Evolutionary conservation across 2,888 invertebrate genomes (phyloP).

Genomic region (Leptopilina syphax): DNA sequence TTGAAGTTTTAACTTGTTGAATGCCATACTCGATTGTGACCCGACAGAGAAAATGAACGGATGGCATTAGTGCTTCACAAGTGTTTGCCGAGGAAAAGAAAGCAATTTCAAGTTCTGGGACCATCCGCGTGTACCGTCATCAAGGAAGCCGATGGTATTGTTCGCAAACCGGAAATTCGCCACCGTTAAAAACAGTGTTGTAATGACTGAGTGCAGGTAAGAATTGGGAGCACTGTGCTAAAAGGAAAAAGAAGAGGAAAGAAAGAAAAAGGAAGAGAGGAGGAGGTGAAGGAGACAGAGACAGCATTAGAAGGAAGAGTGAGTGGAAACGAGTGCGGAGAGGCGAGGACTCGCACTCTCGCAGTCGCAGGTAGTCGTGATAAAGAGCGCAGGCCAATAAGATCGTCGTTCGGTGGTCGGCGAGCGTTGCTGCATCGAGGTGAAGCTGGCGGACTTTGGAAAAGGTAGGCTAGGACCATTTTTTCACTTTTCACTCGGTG

Average conservation of each 20-base stretch:
- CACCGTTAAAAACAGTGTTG: background rate
- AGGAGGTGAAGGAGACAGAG: slow-evolving; percentile 15
- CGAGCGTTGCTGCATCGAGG: slow-evolving; percentile 45
- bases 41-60: background rate
- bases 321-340: slow-evolving; percentile 14
- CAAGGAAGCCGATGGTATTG: slow-evolving; percentile 13
- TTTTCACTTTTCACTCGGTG: no score
- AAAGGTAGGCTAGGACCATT: slow-evolving; percentile 13
- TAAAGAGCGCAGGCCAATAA: slow-evolving; percentile 42
- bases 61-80: slow-evolving; percentile 36
- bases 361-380: slow-evolving; percentile 26
- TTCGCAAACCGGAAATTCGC: background rate
- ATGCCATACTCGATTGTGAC: background rate
- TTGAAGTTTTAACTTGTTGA: background rate
- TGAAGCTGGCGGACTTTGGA: slow-evolving; percentile 49
- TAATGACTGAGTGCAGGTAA: slow-evolving; percentile 14
- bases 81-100: slow-evolving; percentile 32
- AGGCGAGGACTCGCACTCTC: background rate
- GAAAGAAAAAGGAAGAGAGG: background rate
- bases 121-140: background rate
- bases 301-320: slow-evolving; percentile 40
- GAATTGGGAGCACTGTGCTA: slow-evolving; percentile 27
- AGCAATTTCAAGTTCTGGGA: background rate
- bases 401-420: slow-evolving; percentile 49
- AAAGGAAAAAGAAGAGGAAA: background rate